Evolutionary conservation across 2,113 vertebrate genomes (phyloP), one percentile per base, ranked within the genome.

Genomic region (Siniperca knerii): DNA sequence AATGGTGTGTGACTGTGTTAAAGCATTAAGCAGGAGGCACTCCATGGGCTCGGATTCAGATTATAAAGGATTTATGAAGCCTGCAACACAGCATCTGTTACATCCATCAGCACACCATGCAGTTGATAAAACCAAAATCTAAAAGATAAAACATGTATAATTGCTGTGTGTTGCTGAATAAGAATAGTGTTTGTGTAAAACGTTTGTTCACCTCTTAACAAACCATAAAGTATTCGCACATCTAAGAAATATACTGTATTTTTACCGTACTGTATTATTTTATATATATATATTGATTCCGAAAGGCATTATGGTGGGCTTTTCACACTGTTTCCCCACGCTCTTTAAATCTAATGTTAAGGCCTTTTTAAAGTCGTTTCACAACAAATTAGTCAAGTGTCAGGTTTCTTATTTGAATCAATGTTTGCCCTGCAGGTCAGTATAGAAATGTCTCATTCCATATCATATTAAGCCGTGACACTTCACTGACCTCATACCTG

Each of bases 11-110:
- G 29, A 40, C 44, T 55, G 60, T 37, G 62, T 44, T 48, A 5
- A 75, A 85, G 90, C 86, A 33, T 81, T 86, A 84, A 86, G 81
- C 84, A 80, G 69, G 52, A 88, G 82, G 66, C 78, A 25, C 81
- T 89, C 55, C 58, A 3, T 72, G 48, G 61, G 83, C 81, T 91
- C 67, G 42, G 72, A 85, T 92, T 92, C 77, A 93, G 92, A 95
- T 94, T 88, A 92, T 91, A 68, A 86, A 84, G 87, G 90, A 89
- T 92, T 95, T 92, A 86, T 90, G 73, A 78, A 88, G 79, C 75
- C 75, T 77, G 62, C 71, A 82, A 75, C 79, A 80, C 77, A 50
- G 77, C 90, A 91, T 91, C 89, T 91, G 91, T 72, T 84, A 35
- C 84, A 85, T 85, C 75, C 58, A 70, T 85, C 81, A 57, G 58